Evolutionary conservation across 2,797 vertebrate genomes (phyloP), one percentile per base, ranked within the genome.

Genomic region (Rhincodon typus): DNA sequence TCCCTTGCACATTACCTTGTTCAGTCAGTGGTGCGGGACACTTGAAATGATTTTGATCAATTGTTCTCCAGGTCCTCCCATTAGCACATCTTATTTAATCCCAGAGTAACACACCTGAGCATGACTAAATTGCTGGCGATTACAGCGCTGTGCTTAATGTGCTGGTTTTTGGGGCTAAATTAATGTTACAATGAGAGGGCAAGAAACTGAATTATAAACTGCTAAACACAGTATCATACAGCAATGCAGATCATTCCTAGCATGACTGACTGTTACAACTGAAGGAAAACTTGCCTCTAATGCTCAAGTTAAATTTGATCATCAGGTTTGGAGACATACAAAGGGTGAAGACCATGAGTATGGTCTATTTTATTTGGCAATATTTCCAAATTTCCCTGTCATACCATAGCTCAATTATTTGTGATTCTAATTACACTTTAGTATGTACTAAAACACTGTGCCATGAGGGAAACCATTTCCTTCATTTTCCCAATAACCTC

Each of bases 381-480:
- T 66, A 13, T 34, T 66, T 6, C 57, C 17, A 62, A 62, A 62
- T 53, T 90, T 42, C 38, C 23, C 13, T 93, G 57, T n/a, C 27
- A 67, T 21, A 62, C 30, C 6, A 67, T 6, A n/a, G 23, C 90
- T 42, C 57, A 25, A 57, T 90, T 90, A 90, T 30, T n/a, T 62
- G 57, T 90, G 53, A 91, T 91, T 66, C 88, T n/a, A 91, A 91
- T 91, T 6, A 66, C 53, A 66, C 15, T 91, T 91, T 66, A 91
- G 19, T 66, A 91, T 10, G 6, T 46, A 23, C 82, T 34, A 88
- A 88, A 88, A 30, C 25, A 53, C 15, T 17, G 4, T 27, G 46
- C 46, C 46, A 53, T 53, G 84, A 0, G 21, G 84, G 42, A 87
- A 46, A 25, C 1, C 10, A 27, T 25, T 87, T 87, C 46, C 50